A percentile compares a stretch with the other conserved stretches of the same genome.
These are phyloP conservation scores for Catamblyrhynchus diadema DNA, from an alignment of 2,797 vertebrate genomes.

Conservation along the genomic window DNA sequence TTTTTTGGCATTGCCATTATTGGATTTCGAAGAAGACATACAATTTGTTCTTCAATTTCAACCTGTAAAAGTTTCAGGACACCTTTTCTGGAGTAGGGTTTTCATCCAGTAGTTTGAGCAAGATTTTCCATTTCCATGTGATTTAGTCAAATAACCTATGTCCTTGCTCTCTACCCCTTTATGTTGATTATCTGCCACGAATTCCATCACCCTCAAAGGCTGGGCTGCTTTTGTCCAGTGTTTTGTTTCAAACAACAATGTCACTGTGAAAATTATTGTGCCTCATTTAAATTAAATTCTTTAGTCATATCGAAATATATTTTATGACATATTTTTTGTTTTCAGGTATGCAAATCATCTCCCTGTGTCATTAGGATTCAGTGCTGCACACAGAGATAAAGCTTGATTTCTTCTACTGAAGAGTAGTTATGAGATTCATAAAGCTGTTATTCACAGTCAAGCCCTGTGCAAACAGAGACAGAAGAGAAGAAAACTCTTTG, in stretches of 20 bases:
- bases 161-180: background rate
- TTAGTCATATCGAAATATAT: background rate
- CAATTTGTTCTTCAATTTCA: background rate
- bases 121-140: background rate
- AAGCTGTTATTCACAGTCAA: slow-evolving; percentile 55
- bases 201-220: background rate
- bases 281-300: background rate
- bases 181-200: background rate
- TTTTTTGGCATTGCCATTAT: background rate
- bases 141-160: background rate
- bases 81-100: background rate
- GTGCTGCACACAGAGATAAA: background rate
- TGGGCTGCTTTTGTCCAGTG: background rate
- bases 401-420: background rate
- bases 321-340: background rate
- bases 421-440: slow-evolving; percentile 44
- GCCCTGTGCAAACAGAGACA: slow-evolving; percentile 21
- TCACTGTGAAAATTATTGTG: background rate
- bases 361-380: background rate
- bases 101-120: background rate
- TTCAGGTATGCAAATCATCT: background rate
- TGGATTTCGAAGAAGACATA: background rate
- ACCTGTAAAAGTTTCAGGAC: background rate
- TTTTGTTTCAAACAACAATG: background rate
- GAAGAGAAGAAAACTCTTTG: slow-evolving; percentile 56